Evolutionary conservation across 2,113 vertebrate species (phyloP), one percentile per base, ranked within the genome.

Genomic region (Columbina picui): DNA sequence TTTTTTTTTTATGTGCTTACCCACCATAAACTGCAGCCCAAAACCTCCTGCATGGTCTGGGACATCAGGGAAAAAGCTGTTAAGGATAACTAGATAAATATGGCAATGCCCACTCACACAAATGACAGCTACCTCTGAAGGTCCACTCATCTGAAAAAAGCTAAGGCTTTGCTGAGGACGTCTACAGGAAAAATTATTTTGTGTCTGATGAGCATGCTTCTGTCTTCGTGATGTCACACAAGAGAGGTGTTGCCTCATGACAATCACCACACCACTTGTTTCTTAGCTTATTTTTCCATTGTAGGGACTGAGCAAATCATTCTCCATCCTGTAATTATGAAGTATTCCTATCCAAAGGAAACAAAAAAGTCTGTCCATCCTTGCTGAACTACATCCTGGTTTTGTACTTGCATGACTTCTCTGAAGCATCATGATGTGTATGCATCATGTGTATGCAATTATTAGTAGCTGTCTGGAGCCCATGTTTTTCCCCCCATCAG

Each of bases 401-500:
- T 75, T 49, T 67, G 34, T 26, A 67, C 11, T 16, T 21, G 30
- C 14, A 38, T 0, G 1, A 27, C 34, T 75, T 96, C n/a, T 75
- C 41, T 45, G 43, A 68, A 53, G 34, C 13, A 75, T 23, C 11
- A 65, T 2, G 1, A 41, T 25, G 2, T 22, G 9, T 26, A 71
- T 14, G 7, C 67, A 61, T 68, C 73, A 50, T 49, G 60, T 0
- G 0, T 12, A 71, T 2, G 10, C 30, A 25, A 5, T 5, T 50
- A 45, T 7, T 16, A 63, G 47, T 11, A 55, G 15, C 27, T 29
- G 9, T 29, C 21, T 71, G 32, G 2, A 47, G 19, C 7, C 34
- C 19, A 34, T 30, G 22, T 21, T 60, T 60, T 45, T 68, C 36
- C 17, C 12, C 13, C 17, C 29, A 65, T 49, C 60, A 93, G 7